phyloP scores from a whole-genome alignment of 2,113 vertebrate genomes.

The Alces alces region DNA sequence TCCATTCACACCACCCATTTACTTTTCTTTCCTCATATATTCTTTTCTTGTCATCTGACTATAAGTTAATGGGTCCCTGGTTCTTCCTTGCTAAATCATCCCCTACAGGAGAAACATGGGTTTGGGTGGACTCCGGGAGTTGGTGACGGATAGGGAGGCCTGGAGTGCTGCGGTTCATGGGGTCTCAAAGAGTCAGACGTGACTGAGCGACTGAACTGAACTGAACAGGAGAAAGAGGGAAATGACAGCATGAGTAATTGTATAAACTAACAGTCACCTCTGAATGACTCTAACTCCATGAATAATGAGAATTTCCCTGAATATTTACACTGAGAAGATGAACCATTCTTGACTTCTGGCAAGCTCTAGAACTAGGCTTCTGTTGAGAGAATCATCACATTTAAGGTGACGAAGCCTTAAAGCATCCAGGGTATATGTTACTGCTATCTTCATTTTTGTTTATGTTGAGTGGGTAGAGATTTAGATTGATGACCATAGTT shows the following conservation, averaged over 20 bases:
- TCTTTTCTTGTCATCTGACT: not conserved
- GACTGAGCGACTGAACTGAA: too few relatives aligned
- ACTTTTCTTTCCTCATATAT: not conserved
- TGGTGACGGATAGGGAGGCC: too few relatives aligned
- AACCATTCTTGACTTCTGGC: not conserved
- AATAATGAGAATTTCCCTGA: not conserved
- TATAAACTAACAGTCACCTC: not conserved
- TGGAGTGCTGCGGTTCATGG: too few relatives aligned
- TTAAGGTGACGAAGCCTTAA: not conserved
- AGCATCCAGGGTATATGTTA: accelerated
- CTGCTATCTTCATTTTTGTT: not conserved
- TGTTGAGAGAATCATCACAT: not conserved
- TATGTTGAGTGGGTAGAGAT: not conserved
- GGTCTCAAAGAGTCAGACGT: too few relatives aligned
- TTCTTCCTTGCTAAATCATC: not conserved
- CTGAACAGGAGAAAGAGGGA: not conserved
- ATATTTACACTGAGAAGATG: not conserved
- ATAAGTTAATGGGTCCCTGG: not conserved
- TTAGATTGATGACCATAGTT: not conserved
- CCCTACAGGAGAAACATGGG: not conserved
- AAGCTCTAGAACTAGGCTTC: not conserved
- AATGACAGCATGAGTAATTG: not conserved
- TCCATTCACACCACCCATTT: not conserved
- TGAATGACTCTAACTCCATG: not conserved
- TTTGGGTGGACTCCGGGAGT: too few relatives aligned